Evolutionary conservation across 2,113 vertebrate species (phyloP), one percentile per base, ranked within the genome.

Genomic region (Rynchops niger): DNA sequence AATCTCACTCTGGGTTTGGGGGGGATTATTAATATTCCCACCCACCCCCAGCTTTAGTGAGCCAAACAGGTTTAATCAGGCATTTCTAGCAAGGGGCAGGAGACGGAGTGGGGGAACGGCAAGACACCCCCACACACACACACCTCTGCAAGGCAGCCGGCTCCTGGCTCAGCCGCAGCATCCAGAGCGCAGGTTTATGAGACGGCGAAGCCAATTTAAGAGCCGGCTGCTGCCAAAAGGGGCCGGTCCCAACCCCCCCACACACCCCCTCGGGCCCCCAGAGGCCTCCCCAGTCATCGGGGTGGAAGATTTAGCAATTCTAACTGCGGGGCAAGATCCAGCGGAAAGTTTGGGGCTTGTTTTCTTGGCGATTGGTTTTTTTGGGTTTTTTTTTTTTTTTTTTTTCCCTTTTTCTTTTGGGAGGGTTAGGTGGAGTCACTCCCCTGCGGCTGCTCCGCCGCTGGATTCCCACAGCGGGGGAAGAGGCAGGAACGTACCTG

Each of bases 401-500:
- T n/a, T n/a, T n/a, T n/a, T n/a, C n/a, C n/a, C n/a, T n/a, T 49
- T 40, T 38, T 21, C 27, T 27, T 45, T 15, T 29, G 26, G 6
- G 79, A 71, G 88, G 93, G 91, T 84, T 63, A 88, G 61, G 52
- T 85, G 80, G 84, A 93, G 74, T 92, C 88, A 52, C 29, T 81
- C 71, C 92, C 95, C 91, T 9, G 67, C 43, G 30, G 93, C 91
- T 80, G 66, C 88, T 89, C 42, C 9, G 8, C 49, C 0, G 21
- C 74, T 15, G 84, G 82, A 92, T 95, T 88, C 96, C 92, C 69
- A 13, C 38, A 77, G 90, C 3, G 0, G 45, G 92, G 86, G 86
- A 86, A 90, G 93, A 86, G 93, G 89, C 96, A 94, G 95, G 96
- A 96, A 96, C 11, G 18, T 93, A 96, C 95, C 96, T 93, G 95